Conservation (phyloP, 1,140 invertebrate species). For the Trichonephila inaurata region DNA sequence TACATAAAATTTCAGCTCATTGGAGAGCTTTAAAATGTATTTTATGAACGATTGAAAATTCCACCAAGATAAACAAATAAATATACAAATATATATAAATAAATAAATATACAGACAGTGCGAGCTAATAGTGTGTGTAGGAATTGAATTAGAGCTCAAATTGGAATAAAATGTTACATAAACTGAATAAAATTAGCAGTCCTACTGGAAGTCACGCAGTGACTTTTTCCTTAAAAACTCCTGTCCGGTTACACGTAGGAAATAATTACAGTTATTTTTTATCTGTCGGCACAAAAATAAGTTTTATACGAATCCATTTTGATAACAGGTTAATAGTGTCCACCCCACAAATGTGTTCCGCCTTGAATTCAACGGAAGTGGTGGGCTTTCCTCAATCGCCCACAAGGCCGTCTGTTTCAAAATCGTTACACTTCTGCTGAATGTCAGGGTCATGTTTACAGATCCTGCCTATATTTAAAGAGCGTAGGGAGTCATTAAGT, state of each 20-base stretch:
- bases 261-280: not conserved
- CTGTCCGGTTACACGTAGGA: not conserved
- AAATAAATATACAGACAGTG: too few relatives aligned
- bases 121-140: too few relatives aligned
- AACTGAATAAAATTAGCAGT: too few relatives aligned
- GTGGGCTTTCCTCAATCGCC: conserved; percentile 26
- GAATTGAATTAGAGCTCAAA: too few relatives aligned
- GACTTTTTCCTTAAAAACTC: too few relatives aligned
- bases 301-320: not conserved
- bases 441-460: conserved; percentile 34
- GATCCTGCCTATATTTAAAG: conserved; percentile 26
- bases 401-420: not conserved
- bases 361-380: not conserved
- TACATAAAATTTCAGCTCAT: too few relatives aligned
- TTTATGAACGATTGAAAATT: too few relatives aligned
- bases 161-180: too few relatives aligned
- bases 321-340: conserved; percentile 34
- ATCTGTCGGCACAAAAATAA: not conserved
- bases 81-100: too few relatives aligned
- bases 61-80: too few relatives aligned
- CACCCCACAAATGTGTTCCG: conserved; percentile 29
- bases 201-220: too few relatives aligned
- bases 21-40: too few relatives aligned
- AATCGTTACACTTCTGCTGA: conserved; percentile 25
- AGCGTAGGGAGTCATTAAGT: conserved; percentile 14